Evolutionary conservation across 2,113 vertebrate species (phyloP), one percentile per base, ranked within the genome.

Genomic region (Blennius ocellaris): DNA sequence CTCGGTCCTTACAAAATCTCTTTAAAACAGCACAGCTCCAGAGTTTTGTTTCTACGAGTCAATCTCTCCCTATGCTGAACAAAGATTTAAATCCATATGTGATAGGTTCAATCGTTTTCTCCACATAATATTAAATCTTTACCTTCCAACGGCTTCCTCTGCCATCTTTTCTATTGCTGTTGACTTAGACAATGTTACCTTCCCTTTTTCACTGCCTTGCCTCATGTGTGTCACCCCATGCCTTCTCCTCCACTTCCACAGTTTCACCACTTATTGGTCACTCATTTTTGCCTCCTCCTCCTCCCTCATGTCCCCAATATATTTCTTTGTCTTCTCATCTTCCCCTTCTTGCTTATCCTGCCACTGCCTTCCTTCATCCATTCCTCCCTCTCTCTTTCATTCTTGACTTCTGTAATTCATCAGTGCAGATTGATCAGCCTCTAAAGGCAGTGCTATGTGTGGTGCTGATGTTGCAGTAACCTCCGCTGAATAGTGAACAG

Each of bases 371-470:
- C 47, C 16, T 16, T 10, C 11, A 15, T 50, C 53, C 30, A 47
- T 53, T 63, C 39, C 61, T 39, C 54, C 41, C 52, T 56, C 70
- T 51, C 44, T 60, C 64, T 61, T 73, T 81, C 76, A 69, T 62
- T 88, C 89, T 53, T 84, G 90, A 93, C 86, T 91, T 72, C 85
- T 91, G 93, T 93, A 95, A 96, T 96, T 95, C 93, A 96, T 96
- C 95, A 96, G 87, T 79, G 17, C 71, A 88, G 95, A 97, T 96
- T 93, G 95, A 97, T 96, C 95, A 93, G 86, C 78, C 94, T 94
- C 94, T 95, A 90, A 93, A 68, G 87, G 94, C 89, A 78, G 55
- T 36, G 89, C 82, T 81, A 86, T 90, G 89, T 73, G 88, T 85
- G 92, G 90, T 93, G 93, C 93, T 21, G 93, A 93, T 94, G 92